phyloP scores from a whole-genome alignment of 2,797 vertebrate genomes.

The Zenarchopterus dispar region DNA sequence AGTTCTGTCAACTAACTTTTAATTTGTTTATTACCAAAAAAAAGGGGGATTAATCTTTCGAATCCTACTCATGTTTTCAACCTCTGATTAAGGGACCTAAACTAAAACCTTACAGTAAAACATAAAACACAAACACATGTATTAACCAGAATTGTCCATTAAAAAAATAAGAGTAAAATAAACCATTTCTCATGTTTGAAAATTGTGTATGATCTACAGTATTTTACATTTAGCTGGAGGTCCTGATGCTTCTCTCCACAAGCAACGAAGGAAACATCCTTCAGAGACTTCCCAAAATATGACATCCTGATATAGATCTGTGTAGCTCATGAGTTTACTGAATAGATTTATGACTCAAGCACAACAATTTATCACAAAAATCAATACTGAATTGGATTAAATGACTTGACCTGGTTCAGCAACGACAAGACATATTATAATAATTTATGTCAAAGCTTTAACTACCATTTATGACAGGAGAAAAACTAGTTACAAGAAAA shows the following conservation, averaged over 20 bases:
- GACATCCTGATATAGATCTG: conserved; percentile 2
- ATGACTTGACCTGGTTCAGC: conserved; percentile 6
- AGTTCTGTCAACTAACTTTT: background rate
- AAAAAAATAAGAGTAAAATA: conserved; percentile 1
- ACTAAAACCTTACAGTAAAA: too few species aligned
- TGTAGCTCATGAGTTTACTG: conserved; percentile 2
- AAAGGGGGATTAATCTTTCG: background rate
- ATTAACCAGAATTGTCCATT: background rate
- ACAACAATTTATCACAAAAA: conserved; percentile 6
- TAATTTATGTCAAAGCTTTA: conserved; percentile 9
- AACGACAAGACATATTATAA: conserved; percentile 11
- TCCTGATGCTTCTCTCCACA: background rate
- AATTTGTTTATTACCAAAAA: background rate
- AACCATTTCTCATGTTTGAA: conserved; percentile 1
- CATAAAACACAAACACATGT: conserved; percentile 1
- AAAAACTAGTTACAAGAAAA: background rate
- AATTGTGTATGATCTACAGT: conserved; percentile 13
- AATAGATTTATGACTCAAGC: conserved; percentile 1
- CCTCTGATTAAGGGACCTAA: too few species aligned
- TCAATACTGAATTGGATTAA: conserved; percentile 10
- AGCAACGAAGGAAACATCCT: background rate
- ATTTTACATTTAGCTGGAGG: background rate
- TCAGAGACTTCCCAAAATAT: background rate
- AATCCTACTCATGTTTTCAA: too few species aligned
- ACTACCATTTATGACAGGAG: background rate